Percentiles rank a stretch among this genome's conserved stretches.
Conservation (phyloP, 2,113 vertebrate species). For the Planiliza haematocheilus region DNA sequence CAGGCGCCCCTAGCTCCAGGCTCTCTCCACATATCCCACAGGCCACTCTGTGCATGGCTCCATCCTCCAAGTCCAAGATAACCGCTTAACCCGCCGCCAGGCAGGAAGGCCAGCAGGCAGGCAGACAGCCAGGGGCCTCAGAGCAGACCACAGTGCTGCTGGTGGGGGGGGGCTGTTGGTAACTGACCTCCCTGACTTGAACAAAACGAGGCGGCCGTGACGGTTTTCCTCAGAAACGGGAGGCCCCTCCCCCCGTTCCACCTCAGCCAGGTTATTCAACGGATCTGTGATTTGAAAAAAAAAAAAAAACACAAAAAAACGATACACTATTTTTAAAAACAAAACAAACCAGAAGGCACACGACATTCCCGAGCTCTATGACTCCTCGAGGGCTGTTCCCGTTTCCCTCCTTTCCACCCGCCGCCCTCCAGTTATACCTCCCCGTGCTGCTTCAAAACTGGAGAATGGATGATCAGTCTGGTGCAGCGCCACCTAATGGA, state of each 20-base stretch:
- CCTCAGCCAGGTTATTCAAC: constrained; percentile 62
- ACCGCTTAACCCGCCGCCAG: constrained; percentile 68
- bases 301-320: no score
- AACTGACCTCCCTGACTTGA: constrained; percentile 78
- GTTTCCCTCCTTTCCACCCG: constrained; percentile 9
- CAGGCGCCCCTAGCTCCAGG: constrained; percentile 62
- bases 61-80: constrained; percentile 75
- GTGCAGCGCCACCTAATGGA: constrained; percentile 48
- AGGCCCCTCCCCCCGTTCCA: constrained; percentile 31
- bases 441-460: constrained; percentile 69
- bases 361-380: constrained; percentile 86
- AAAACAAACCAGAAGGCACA: constrained; percentile 69
- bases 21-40: constrained; percentile 75
- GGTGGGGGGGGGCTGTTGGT: constrained; percentile 63
- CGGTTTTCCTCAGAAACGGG: no score
- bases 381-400: constrained; percentile 63
- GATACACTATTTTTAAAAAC: constrained; percentile 68
- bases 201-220: constrained; percentile 80
- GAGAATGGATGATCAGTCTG: constrained; percentile 54
- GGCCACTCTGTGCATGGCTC: constrained; percentile 81
- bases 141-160: constrained; percentile 63
- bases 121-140: constrained; percentile 46
- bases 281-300: constrained; percentile 70
- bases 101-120: constrained; percentile 78
- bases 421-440: constrained; percentile 49